These are phyloP conservation scores for Pseudolaguvia tuberculata DNA, from an alignment of 2,113 vertebrate genomes.

Conservation along the genomic window DNA sequence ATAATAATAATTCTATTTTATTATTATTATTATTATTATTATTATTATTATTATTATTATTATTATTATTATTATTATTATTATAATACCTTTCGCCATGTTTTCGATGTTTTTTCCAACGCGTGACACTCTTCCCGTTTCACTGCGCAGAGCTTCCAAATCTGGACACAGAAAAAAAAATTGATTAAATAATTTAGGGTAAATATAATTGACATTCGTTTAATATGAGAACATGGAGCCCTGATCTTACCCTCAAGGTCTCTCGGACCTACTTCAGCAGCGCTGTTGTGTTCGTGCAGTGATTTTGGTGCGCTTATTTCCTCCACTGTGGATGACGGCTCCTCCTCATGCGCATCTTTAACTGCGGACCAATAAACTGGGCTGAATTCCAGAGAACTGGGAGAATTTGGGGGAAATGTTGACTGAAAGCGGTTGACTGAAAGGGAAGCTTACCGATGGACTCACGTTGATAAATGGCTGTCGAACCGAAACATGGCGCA, in stretches of 20 bases:
- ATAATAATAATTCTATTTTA: too few species aligned
- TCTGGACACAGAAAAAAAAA: constrained; percentile 64
- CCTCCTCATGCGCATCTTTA: constrained; percentile 85
- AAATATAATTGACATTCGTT: background rate
- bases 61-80: constrained; percentile 1
- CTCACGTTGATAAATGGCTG: constrained; percentile 69
- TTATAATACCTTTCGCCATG: constrained; percentile 83
- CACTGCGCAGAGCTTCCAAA: constrained; percentile 72
- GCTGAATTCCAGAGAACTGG: background rate
- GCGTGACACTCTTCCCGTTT: constrained; percentile 66
- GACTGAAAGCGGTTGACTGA: background rate
- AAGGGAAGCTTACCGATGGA: constrained; percentile 69
- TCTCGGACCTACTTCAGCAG: constrained; percentile 75
- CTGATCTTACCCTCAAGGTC: constrained; percentile 75
- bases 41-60: background rate
- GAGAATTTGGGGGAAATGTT: background rate
- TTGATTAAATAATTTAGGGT: background rate
- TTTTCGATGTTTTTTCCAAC: constrained; percentile 82
- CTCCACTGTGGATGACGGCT: constrained; percentile 86
- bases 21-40: too few species aligned
- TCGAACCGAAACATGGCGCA: constrained; percentile 67
- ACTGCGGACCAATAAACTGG: constrained; percentile 68
- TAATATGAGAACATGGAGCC: background rate
- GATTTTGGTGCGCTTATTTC: constrained; percentile 80
- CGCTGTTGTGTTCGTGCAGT: constrained; percentile 79